These are phyloP conservation scores for Arizona elegans DNA, from an alignment of 2,113 vertebrate species.

Conservation along the genomic window DNA sequence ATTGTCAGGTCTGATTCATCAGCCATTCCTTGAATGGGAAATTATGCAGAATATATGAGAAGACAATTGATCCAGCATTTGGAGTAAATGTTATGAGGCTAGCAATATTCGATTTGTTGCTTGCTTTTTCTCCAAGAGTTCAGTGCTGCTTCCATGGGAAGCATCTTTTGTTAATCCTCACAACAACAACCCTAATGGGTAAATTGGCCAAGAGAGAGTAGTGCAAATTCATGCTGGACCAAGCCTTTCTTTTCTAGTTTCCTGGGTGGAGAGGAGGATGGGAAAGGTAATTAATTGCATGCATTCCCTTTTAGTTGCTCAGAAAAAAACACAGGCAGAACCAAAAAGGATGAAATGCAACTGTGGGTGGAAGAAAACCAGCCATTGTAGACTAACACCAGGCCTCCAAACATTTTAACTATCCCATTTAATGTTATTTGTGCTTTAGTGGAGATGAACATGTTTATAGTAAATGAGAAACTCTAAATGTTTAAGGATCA, in stretches of 20 bases:
- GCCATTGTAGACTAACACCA: constrained; percentile 53
- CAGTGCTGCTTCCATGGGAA: background rate
- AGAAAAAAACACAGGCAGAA: constrained; percentile 51
- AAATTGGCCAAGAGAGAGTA: background rate
- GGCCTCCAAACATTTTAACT: constrained; percentile 67
- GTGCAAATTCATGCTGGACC: background rate
- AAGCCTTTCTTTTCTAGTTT: background rate
- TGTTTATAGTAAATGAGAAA: constrained; percentile 68
- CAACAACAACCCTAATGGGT: background rate
- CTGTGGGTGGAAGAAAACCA: constrained; percentile 44
- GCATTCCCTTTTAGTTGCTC: constrained; percentile 48
- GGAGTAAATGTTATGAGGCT: background rate
- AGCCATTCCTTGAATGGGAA: background rate
- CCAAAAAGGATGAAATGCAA: constrained; percentile 57
- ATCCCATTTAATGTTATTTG: constrained; percentile 69
- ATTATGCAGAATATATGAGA: background rate
- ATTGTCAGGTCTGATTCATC: background rate
- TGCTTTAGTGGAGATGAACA: constrained; percentile 67
- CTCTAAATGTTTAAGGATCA: constrained; percentile 57
- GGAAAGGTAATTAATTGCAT: constrained; percentile 58
- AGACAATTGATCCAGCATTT: constrained; percentile 23
- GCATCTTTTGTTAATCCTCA: background rate
- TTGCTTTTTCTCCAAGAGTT: background rate
- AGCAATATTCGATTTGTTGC: background rate
- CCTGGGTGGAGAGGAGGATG: background rate